Evolutionary conservation across 1,140 invertebrate genomes (phyloP), one percentile per base, ranked within the genome.

Genomic region (Solenopsis fugax): DNA sequence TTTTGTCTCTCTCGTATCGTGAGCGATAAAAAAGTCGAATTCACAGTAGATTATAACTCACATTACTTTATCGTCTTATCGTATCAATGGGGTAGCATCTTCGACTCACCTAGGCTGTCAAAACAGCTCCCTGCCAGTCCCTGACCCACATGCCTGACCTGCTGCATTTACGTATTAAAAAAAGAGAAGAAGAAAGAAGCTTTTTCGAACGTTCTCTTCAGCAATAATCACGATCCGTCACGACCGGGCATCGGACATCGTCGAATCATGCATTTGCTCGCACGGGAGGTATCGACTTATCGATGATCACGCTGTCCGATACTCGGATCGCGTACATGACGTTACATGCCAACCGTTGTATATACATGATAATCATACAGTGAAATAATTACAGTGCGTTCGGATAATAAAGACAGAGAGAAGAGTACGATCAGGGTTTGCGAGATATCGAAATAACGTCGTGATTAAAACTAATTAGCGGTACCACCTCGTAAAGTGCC

Each of bases 51-150:
- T 16, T 16, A 50, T 21, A 54, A 73, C 10, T 87, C 54, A n/a
- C 7, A 34, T 60, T 29, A 29, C 2, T 29, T 41, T 7, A 41
- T 41, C 41, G 45, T 5, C 41, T 9, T 13, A 16, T 12, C 18
- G 24, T 45, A 10, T 45, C 18, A 78, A 89, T 89, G 78, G 73
- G 88, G 72, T 29, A 81, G 48, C 48, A 73, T 82, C 54, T 29
- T 71, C 56, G 18, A 16, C 24, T 90, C 2, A 24, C 81, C 82
- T 90, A 88, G 80, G 58, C 41, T 45, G 54, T 52, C 58, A 84
- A 90, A 90, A 90, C 75, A 72, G 52, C 69, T 62, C 58, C 65
- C 56, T 65, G 54, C 21, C 56, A 71, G 80, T 65, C 89, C 89
- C 29, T 89, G 89, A 86, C 89, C 86, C 16, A 86, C 50, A 90